Percentiles rank a stretch among this genome's conserved stretches.
Evolutionary conservation across 2,113 vertebrate genomes (phyloP).

Genomic region (Coturnix japonica): DNA sequence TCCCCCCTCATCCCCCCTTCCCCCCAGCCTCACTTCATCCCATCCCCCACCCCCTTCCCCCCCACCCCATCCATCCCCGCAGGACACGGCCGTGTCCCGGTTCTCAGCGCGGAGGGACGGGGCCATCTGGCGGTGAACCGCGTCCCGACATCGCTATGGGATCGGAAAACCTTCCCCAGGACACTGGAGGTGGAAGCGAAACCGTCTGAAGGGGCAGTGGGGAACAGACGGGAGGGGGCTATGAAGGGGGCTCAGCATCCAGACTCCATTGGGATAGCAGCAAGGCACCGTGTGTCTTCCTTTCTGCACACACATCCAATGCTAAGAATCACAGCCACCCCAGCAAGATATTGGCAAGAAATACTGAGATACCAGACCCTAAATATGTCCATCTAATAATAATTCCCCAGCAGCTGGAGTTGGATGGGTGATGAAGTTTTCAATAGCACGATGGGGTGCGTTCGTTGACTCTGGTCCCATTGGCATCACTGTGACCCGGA

Average conservation of each 20-base stretch:
- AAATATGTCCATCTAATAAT: neutral
- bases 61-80: neutral
- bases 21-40: too few species aligned
- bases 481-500: neutral
- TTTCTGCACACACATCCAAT: neutral
- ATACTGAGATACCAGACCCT: neutral
- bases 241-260: neutral
- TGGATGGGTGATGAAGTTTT: neutral
- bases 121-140: constrained; percentile 31
- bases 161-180: neutral
- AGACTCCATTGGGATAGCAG: fast-evolving
- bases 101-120: neutral
- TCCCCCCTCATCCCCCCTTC: too few species aligned
- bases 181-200: neutral
- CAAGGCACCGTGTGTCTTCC: neutral
- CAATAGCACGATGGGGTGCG: neutral
- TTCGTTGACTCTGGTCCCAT: neutral
- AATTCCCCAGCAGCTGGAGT: neutral
- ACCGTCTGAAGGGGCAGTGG: too few species aligned
- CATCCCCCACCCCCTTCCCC: too few species aligned
- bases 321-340: neutral
- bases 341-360: neutral
- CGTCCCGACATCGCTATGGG: neutral
- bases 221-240: neutral
- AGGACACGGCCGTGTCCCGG: neutral